These are phyloP conservation scores for Calidris pygmaea DNA, from an alignment of 2,113 vertebrate species.

Conservation along the genomic window DNA sequence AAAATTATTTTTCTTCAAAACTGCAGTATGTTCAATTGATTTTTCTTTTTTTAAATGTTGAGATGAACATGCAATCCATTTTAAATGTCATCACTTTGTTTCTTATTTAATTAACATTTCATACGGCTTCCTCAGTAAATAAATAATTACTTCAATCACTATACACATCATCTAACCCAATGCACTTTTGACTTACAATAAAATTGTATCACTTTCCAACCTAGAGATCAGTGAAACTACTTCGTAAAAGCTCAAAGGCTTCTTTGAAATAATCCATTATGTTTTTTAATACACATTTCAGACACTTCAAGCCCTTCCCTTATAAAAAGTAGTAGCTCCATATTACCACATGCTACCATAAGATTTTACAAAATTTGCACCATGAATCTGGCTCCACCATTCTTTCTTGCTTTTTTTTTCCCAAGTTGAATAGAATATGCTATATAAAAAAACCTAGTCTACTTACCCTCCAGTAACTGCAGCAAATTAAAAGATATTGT, in stretches of 20 bases:
- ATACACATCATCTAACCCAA: neutral
- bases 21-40: conserved; percentile 12
- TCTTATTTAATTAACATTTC: conserved; percentile 56
- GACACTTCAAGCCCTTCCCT: neutral
- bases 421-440: neutral
- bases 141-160: conserved; percentile 9
- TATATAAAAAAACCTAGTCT: neutral
- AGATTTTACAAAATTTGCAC: neutral
- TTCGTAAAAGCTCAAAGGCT: neutral
- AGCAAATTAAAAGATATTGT: neutral
- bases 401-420: neutral
- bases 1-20: conserved; percentile 35
- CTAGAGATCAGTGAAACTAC: neutral
- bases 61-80: neutral
- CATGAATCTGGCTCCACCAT: neutral
- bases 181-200: neutral
- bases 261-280: neutral
- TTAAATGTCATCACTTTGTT: conserved; percentile 39
- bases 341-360: neutral
- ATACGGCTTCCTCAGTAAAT: conserved; percentile 15
- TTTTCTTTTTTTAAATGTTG: conserved; percentile 31
- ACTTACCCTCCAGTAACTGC: neutral
- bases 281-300: neutral
- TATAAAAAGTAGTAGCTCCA: neutral
- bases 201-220: neutral